Evolutionary conservation across 2,113 vertebrate species (phyloP).

Genomic region (Cinclus mexicanus): DNA sequence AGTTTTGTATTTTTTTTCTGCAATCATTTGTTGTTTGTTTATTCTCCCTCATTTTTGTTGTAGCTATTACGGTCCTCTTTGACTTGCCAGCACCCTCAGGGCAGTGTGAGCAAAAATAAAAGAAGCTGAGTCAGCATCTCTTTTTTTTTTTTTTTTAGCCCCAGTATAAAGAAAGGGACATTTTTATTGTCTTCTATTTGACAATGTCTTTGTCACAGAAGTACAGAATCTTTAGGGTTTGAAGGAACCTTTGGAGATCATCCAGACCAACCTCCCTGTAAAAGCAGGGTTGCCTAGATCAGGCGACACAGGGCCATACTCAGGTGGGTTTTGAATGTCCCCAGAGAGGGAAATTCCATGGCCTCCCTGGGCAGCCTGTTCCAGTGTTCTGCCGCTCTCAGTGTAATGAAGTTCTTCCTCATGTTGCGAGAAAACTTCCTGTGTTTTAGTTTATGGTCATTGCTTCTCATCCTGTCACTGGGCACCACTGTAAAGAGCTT

Average conservation of each 20-base stretch:
- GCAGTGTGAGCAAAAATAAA: background rate
- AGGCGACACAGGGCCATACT: no score
- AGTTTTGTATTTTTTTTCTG: background rate
- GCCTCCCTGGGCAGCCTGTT: background rate
- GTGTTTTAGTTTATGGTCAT: background rate
- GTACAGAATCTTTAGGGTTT: background rate
- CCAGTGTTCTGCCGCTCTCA: background rate
- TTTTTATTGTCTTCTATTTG: background rate
- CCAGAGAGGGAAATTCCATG: background rate
- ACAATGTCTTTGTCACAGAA: background rate
- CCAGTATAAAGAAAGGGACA: background rate
- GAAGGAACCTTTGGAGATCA: background rate
- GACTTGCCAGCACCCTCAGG: background rate
- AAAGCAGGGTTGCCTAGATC: background rate
- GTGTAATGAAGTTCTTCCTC: background rate
- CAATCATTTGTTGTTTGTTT: background rate
- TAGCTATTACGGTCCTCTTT: background rate
- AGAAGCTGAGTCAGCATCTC: background rate
- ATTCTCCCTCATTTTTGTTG: background rate
- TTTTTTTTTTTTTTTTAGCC: background rate
- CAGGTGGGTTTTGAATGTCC: background rate
- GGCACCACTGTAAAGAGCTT: background rate
- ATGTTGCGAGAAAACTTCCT: background rate
- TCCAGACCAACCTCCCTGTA: background rate
- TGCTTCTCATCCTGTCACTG: background rate